Evolutionary conservation across 2,113 vertebrate genomes (phyloP).

Genomic region (Stercorarius parasiticus): DNA sequence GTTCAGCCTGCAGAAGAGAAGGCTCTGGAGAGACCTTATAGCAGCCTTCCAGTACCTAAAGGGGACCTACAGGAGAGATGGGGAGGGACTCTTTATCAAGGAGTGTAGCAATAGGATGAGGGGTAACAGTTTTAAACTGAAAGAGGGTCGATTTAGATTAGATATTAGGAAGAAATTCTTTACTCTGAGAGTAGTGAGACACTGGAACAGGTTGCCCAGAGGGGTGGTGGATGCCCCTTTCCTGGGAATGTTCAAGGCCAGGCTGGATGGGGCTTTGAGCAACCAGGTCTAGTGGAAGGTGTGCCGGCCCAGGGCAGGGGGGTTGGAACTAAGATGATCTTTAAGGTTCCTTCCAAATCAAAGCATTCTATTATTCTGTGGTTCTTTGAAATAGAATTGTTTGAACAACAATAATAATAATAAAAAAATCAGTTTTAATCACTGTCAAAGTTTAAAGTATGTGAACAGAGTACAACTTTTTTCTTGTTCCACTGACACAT

Average conservation of each 20-base stretch:
- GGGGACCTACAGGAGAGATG: background rate
- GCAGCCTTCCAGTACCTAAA: background rate
- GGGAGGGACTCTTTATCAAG: background rate
- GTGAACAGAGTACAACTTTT: background rate
- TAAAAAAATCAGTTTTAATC: background rate
- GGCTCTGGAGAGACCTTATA: background rate
- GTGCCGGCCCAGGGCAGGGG: background rate
- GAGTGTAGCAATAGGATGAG: background rate
- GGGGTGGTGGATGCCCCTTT: background rate
- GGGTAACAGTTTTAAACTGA: background rate
- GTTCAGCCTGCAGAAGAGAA: background rate
- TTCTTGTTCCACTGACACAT: background rate
- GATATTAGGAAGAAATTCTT: background rate
- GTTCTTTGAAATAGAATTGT: background rate
- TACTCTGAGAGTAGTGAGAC: background rate
- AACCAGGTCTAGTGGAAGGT: background rate
- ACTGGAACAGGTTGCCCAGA: background rate
- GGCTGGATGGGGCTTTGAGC: background rate
- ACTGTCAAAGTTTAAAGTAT: background rate
- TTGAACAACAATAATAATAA: background rate
- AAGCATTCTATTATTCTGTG: background rate
- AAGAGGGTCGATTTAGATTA: background rate
- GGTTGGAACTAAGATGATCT: background rate
- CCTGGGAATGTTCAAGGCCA: background rate
- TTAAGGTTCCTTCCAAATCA: background rate